These are phyloP conservation scores for Spinibarbus caldwelli DNA, from an alignment of 2,797 vertebrate genomes.

Conservation along the genomic window DNA sequence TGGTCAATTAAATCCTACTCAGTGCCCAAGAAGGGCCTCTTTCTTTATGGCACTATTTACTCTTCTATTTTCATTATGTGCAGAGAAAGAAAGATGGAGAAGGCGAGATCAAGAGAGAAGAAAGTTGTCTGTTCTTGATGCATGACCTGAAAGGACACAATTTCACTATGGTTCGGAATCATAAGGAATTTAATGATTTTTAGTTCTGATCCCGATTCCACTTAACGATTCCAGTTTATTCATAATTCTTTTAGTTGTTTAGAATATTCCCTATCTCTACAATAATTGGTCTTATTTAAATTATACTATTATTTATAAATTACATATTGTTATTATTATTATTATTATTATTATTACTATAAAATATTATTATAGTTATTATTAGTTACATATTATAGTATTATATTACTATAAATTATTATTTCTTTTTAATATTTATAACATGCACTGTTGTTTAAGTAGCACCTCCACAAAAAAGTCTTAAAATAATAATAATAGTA, in stretches of 20 bases:
- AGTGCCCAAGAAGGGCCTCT: conserved; percentile 54
- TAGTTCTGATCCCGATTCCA: neutral
- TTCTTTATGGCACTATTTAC: conserved; percentile 57
- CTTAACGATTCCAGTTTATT: neutral
- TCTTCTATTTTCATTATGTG: conserved; percentile 52
- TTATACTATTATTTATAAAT: neutral
- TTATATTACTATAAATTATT: neutral
- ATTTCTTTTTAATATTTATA: neutral
- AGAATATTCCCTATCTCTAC: neutral
- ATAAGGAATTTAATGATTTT: neutral
- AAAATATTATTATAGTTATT: neutral
- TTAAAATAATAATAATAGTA: no score
- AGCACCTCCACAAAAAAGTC: neutral
- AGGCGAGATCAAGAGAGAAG: conserved; percentile 24
- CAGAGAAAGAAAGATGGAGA: conserved; percentile 30
- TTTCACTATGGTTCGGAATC: neutral
- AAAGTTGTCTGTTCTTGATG: neutral
- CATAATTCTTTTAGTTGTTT: neutral
- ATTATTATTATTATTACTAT: neutral
- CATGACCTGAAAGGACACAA: neutral
- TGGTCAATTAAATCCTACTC: conserved; percentile 71
- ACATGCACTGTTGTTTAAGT: neutral
- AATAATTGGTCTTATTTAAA: neutral
- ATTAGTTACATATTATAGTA: no score
- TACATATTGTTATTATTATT: neutral